Conservation (phyloP, 2,888 invertebrate species). For the Schizotus pectinicornis region DNA sequence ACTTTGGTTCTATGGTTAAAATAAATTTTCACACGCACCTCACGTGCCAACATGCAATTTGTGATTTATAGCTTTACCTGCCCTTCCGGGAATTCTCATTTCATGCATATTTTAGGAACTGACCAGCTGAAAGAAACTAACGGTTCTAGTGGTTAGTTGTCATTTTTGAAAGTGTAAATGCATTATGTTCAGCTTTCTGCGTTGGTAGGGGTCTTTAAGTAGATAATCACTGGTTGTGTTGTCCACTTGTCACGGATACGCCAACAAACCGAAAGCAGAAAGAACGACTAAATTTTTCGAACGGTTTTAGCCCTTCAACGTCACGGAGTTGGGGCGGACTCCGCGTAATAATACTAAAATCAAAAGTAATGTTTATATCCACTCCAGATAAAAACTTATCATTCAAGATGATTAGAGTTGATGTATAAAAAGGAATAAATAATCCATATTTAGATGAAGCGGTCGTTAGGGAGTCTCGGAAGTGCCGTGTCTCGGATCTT, state of each 20-base stretch:
- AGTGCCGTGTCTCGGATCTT: slow-evolving; percentile 45
- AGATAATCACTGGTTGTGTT: slow-evolving; percentile 8
- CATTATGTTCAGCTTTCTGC: background rate
- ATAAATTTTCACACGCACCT: slow-evolving; percentile 44
- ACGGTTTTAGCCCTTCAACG: background rate
- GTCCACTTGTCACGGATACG: too few species aligned
- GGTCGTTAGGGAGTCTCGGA: slow-evolving; percentile 53
- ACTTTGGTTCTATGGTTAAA: slow-evolving; percentile 21
- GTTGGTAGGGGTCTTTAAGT: slow-evolving; percentile 10
- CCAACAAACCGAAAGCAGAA: background rate
- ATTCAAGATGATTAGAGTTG: slow-evolving; percentile 56
- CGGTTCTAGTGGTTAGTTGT: slow-evolving; percentile 29
- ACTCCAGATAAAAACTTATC: slow-evolving; percentile 53
- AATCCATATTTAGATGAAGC: slow-evolving; percentile 57
- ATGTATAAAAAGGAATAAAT: slow-evolving; percentile 56
- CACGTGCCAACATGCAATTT: slow-evolving; percentile 41
- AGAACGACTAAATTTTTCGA: background rate
- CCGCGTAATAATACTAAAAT: slow-evolving; percentile 37
- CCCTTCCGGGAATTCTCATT: slow-evolving; percentile 42
- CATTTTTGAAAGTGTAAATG: slow-evolving; percentile 32
- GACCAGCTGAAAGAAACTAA: slow-evolving; percentile 11
- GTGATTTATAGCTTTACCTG: slow-evolving; percentile 40
- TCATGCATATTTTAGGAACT: slow-evolving; percentile 46
- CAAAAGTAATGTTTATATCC: slow-evolving; percentile 54
- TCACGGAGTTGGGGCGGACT: background rate